These are phyloP conservation scores for Procambarus clarkii DNA, from an alignment of 1,140 invertebrate genomes.

Conservation along the genomic window DNA sequence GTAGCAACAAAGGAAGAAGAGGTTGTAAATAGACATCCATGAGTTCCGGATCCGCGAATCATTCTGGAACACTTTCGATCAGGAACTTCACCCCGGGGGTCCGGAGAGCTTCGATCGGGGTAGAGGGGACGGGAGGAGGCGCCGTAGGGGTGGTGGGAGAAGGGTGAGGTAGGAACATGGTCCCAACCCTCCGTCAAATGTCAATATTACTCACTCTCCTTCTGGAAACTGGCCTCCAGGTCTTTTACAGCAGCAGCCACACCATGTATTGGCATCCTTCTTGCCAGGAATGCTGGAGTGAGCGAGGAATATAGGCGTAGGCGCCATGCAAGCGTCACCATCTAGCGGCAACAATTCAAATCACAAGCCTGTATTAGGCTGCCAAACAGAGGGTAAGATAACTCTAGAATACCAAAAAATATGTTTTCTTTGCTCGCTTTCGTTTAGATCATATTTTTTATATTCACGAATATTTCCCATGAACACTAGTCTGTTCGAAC, in stretches of 20 bases:
- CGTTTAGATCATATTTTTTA: not conserved
- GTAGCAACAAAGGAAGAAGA: too few relatives aligned
- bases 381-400: constrained; percentile 11
- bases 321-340: not conserved
- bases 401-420: not conserved
- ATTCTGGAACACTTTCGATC: constrained; percentile 40
- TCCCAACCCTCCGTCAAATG: too few relatives aligned
- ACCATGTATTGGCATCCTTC: too few relatives aligned
- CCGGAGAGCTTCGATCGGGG: not conserved
- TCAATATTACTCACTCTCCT: too few relatives aligned
- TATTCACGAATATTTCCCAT: not conserved
- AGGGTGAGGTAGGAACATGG: too few relatives aligned
- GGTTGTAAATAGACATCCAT: too few relatives aligned
- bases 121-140: not conserved
- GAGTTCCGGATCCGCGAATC: not conserved
- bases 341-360: constrained; percentile 28
- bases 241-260: too few relatives aligned
- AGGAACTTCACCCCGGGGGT: not conserved
- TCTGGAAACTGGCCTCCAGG: too few relatives aligned
- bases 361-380: constrained; percentile 17
- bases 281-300: too few relatives aligned
- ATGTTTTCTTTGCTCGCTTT: not conserved
- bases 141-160: too few relatives aligned
- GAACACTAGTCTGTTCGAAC: not conserved
- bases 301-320: too few relatives aligned